Conservation (phyloP, 1,140 invertebrate species). For the Theocolax elegans region DNA sequence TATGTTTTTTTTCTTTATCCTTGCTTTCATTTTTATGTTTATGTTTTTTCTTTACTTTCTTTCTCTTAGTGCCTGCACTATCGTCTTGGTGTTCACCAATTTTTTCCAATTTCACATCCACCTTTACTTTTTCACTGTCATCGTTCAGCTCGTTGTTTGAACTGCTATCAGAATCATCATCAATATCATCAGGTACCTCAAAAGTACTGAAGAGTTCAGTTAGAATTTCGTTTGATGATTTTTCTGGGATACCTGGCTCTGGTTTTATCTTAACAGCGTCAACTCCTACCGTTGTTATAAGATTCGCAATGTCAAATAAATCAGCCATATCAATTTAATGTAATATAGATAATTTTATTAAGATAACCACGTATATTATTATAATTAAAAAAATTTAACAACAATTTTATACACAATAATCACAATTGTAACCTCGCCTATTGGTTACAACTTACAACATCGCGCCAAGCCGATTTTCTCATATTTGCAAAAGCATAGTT, state of each 20-base stretch:
- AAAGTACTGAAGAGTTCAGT: conserved; percentile 82
- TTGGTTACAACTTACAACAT: no score
- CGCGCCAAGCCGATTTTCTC: no score
- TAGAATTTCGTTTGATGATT: conserved; percentile 82
- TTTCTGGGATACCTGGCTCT: conserved; percentile 67
- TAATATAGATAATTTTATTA: no score
- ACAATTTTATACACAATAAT: no score
- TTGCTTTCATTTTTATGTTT: conserved; percentile 60
- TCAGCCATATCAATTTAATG: no score
- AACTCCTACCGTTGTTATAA: conserved; percentile 63
- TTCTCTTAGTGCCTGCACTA: conserved; percentile 61
- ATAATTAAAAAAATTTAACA: no score
- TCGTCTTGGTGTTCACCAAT: conserved; percentile 60
- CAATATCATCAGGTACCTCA: conserved; percentile 62
- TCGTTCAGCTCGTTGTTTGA: conserved; percentile 42
- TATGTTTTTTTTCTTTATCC: conserved; percentile 69
- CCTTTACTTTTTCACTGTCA: conserved; percentile 54
- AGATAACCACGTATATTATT: no score
- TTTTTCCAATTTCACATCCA: conserved; percentile 60
- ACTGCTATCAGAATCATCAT: conserved; percentile 30
- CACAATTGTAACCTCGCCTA: no score
- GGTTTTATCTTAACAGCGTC: conserved; percentile 65
- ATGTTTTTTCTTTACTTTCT: conserved; percentile 66
- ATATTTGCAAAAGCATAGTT: no score
- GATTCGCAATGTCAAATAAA: conserved; percentile 63